These are phyloP conservation scores for Geotrupes spiniger DNA, from an alignment of 2,888 invertebrate genomes.

Conservation along the genomic window DNA sequence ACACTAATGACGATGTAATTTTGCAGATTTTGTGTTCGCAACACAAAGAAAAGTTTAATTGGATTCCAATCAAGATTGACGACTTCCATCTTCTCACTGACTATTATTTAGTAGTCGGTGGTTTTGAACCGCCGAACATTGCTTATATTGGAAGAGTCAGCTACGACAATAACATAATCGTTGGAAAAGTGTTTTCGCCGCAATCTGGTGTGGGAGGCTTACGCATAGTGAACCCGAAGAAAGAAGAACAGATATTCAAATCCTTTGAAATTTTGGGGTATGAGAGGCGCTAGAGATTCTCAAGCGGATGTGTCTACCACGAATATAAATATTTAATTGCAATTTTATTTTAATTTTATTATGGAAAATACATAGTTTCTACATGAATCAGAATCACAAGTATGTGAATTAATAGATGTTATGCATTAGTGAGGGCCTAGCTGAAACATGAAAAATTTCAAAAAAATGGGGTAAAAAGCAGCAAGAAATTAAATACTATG, in stretches of 20 bases:
- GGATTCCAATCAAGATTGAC: background rate
- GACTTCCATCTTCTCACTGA: slow-evolving; percentile 1
- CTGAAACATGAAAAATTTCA: too few relatives aligned
- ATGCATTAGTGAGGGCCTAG: too few relatives aligned
- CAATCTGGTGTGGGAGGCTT: background rate
- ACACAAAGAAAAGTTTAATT: background rate
- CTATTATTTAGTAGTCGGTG: background rate
- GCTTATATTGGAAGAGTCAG: background rate
- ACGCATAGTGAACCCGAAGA: background rate
- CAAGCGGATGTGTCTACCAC: too few relatives aligned
- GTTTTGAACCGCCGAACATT: background rate
- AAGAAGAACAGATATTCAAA: background rate
- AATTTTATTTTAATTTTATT: too few relatives aligned
- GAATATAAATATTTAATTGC: too few relatives aligned
- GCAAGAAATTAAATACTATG: too few relatives aligned
- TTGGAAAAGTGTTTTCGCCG: background rate
- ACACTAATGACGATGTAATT: too few relatives aligned
- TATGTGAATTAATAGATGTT: too few relatives aligned
- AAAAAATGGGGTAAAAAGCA: too few relatives aligned
- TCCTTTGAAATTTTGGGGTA: background rate
- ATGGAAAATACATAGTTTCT: too few relatives aligned
- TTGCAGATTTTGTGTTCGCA: background rate
- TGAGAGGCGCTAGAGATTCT: background rate
- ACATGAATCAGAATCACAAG: too few relatives aligned
- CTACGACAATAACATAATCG: background rate